phyloP scores from a whole-genome alignment of 1,140 invertebrate species.

The Listronotus oregonensis region DNA sequence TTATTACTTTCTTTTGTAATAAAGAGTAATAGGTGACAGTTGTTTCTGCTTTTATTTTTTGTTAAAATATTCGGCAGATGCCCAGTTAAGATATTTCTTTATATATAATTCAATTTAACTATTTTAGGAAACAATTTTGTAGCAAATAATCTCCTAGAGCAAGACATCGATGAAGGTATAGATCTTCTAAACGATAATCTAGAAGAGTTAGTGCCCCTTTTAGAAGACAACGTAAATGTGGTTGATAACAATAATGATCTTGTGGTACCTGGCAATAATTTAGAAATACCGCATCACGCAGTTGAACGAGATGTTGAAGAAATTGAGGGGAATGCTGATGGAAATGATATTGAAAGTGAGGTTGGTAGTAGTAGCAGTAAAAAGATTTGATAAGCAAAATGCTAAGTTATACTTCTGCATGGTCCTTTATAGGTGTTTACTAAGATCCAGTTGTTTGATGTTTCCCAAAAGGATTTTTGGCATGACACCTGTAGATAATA shows the following conservation, averaged over 20 bases:
- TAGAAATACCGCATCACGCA: slow-evolving; percentile 30
- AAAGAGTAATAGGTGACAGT: too few relatives aligned
- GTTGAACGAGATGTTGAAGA: slow-evolving; percentile 33
- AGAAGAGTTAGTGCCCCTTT: slow-evolving; percentile 23
- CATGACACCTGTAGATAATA: too few relatives aligned
- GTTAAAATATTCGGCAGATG: too few relatives aligned
- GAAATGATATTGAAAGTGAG: background rate
- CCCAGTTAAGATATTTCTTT: too few relatives aligned
- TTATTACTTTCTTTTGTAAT: too few relatives aligned
- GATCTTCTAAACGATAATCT: slow-evolving; percentile 38
- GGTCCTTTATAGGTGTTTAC: too few relatives aligned
- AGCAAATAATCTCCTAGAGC: slow-evolving; percentile 43
- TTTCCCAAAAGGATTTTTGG: too few relatives aligned
- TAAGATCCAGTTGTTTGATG: too few relatives aligned
- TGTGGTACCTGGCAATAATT: slow-evolving; percentile 45
- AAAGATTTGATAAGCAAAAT: too few relatives aligned
- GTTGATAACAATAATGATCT: slow-evolving; percentile 44
- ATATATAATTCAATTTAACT: too few relatives aligned
- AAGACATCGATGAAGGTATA: slow-evolving; percentile 33
- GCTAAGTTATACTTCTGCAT: too few relatives aligned
- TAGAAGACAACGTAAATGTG: slow-evolving; percentile 29
- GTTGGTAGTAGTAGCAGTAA: background rate
- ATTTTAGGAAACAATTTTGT: slow-evolving; percentile 57
- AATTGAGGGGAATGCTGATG: slow-evolving; percentile 1
- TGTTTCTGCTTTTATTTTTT: too few relatives aligned